Conservation (phyloP, 2,113 vertebrate genomes). For the Thamnophis sirtalis region DNA sequence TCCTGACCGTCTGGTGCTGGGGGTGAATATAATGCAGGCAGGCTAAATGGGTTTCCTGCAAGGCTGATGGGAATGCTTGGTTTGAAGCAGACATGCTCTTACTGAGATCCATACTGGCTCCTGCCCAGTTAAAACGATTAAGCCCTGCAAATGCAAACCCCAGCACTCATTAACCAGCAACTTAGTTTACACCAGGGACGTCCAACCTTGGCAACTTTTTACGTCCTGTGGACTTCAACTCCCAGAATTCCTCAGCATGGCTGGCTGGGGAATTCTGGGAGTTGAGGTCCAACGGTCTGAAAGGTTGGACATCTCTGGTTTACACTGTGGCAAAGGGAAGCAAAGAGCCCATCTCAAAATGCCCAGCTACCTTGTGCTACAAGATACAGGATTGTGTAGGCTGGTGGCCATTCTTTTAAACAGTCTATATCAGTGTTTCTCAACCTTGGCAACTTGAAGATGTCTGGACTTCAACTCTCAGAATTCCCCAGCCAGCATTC, state of each 20-base stretch:
- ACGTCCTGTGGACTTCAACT: background rate
- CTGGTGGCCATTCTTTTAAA: background rate
- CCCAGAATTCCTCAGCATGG: background rate
- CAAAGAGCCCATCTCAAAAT: background rate
- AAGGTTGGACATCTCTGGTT: background rate
- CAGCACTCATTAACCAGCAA: background rate
- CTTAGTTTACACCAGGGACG: accelerated
- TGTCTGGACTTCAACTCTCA: too few species aligned
- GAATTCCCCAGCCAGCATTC: too few species aligned
- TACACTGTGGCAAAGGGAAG: background rate
- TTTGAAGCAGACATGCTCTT: background rate
- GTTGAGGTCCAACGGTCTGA: background rate
- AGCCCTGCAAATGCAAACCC: slow-evolving; percentile 25
- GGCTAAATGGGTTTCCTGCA: background rate
- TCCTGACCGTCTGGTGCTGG: background rate
- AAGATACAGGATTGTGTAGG: background rate
- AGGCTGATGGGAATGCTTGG: background rate
- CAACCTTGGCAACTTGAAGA: too few species aligned
- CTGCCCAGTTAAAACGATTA: slow-evolving; percentile 36
- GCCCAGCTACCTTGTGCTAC: background rate
- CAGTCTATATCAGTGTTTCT: background rate
- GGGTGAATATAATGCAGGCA: background rate
- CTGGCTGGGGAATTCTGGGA: too few species aligned
- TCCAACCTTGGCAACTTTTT: background rate
- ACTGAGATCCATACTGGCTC: background rate